Evolutionary conservation across 2,888 invertebrate genomes (phyloP).

Genomic region (Tetranychus truncatus): DNA sequence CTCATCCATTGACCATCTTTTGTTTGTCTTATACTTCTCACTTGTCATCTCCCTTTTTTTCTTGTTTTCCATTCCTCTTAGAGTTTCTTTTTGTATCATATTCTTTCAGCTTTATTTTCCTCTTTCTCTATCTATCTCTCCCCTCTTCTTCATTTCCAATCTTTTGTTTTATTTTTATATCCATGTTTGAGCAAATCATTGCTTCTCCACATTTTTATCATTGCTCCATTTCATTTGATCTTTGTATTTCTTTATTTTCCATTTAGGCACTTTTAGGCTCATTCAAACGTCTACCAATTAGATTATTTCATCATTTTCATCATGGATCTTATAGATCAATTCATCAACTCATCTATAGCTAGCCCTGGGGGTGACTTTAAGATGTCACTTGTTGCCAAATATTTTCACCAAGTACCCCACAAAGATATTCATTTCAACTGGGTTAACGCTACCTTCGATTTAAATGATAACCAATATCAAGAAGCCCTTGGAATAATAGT

Average conservation of each 20-base stretch:
- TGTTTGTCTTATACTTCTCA: not conserved
- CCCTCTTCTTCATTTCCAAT: not conserved
- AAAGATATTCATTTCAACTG: constrained; percentile 71
- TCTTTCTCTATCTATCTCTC: not conserved
- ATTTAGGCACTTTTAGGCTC: not conserved
- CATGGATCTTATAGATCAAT: not conserved
- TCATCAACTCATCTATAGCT: constrained; percentile 7
- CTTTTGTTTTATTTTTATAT: not conserved
- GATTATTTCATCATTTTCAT: not conserved
- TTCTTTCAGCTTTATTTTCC: not conserved
- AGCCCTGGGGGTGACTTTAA: constrained; percentile 22
- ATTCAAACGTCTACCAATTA: not conserved
- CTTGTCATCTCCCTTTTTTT: not conserved
- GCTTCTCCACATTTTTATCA: not conserved
- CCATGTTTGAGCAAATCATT: not conserved
- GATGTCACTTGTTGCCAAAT: constrained; percentile 52
- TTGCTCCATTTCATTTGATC: not conserved
- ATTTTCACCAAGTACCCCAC: constrained; percentile 75
- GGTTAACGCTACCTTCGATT: constrained; percentile 78
- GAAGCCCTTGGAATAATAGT: constrained; percentile 84
- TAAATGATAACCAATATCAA: constrained; percentile 67
- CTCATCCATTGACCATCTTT: not conserved
- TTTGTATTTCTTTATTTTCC: not conserved
- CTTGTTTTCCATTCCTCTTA: not conserved
- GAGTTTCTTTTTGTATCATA: not conserved